Evolutionary conservation across 1,140 invertebrate species (phyloP).

Genomic region (Uloborus diversus): DNA sequence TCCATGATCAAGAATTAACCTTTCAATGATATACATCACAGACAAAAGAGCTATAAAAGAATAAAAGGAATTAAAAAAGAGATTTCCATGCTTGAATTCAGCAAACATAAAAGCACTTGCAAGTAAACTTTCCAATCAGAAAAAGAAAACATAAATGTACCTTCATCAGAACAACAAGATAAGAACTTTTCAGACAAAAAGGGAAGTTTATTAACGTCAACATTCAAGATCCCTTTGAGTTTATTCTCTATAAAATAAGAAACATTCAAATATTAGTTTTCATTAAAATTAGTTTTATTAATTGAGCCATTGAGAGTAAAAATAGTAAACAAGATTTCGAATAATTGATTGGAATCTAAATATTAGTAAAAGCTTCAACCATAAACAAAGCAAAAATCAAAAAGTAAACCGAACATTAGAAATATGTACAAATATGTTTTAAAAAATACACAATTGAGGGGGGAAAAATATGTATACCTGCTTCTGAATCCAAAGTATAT

Average conservation of each 20-base stretch:
- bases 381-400: too few species aligned
- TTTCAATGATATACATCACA: constrained; percentile 72
- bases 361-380: too few species aligned
- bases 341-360: too few species aligned
- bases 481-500: constrained; percentile 67
- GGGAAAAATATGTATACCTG: too few species aligned
- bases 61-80: constrained; percentile 11
- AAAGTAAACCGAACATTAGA: too few species aligned
- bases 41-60: constrained; percentile 62
- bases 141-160: constrained; percentile 60
- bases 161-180: constrained; percentile 74
- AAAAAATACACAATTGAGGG: too few species aligned
- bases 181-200: constrained; percentile 86
- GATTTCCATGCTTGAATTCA: not conserved
- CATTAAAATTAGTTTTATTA: too few species aligned
- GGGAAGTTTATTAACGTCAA: constrained; percentile 79
- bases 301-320: too few species aligned
- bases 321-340: too few species aligned
- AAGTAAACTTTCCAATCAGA: not conserved
- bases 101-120: not conserved
- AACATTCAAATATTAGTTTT: too few species aligned
- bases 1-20: constrained; percentile 72
- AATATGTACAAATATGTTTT: too few species aligned
- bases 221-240: constrained; percentile 49
- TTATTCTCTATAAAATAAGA: constrained; percentile 57